phyloP scores from a whole-genome alignment of 2,888 invertebrate species.

The Eilema caniola region DNA sequence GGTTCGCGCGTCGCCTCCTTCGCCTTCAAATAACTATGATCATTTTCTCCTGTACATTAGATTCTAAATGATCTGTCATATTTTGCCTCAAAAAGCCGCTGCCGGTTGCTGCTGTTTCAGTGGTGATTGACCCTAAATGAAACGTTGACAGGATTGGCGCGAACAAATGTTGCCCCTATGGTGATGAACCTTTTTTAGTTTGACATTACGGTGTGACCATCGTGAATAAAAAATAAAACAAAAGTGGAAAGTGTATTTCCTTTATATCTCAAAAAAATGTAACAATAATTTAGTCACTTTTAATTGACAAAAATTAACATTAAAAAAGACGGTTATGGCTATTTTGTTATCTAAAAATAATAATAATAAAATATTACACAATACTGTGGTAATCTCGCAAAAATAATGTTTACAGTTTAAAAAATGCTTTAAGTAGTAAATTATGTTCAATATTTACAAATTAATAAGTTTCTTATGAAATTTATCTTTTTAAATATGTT shows the following conservation, averaged over 20 bases:
- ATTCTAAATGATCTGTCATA: no score
- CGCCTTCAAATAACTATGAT: no score
- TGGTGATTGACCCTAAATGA: no score
- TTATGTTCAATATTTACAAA: conserved; percentile 56
- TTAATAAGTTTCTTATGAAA: conserved; percentile 48
- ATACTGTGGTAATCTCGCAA: conserved; percentile 74
- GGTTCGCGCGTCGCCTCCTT: no score
- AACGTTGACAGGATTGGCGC: no score
- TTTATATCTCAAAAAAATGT: conserved; percentile 81
- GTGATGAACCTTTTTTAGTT: no score
- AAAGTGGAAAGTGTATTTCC: conserved; percentile 75
- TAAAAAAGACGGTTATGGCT: conserved; percentile 77
- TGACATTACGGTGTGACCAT: no score
- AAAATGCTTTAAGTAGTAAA: conserved; percentile 51
- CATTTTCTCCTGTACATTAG: no score
- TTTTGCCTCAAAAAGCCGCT: no score
- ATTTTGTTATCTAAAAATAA: conserved; percentile 63
- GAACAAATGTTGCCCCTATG: no score
- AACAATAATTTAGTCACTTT: conserved; percentile 84
- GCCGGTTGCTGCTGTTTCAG: no score
- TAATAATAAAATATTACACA: conserved; percentile 63
- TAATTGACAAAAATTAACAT: conserved; percentile 76
- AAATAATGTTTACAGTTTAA: conserved; percentile 50
- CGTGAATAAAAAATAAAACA: conserved; percentile 59
- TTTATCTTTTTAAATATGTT: conserved; percentile 38